Evolutionary conservation across 2,113 vertebrate species (phyloP).

Genomic region (Nerophis ophidion): DNA sequence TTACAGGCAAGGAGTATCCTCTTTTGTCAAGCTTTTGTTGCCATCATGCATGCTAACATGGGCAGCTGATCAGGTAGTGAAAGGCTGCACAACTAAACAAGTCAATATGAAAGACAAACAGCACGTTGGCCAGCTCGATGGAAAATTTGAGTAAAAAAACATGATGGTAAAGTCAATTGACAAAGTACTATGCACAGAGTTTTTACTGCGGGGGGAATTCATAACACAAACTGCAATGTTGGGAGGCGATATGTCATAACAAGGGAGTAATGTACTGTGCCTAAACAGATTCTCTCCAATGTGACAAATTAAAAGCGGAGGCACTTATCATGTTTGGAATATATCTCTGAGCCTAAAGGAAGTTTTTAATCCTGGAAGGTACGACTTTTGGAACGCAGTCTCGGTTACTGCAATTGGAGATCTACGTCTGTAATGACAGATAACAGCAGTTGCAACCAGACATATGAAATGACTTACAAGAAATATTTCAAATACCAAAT

Average conservation of each 20-base stretch:
- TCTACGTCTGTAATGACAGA: constrained; percentile 24
- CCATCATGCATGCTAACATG: too few relatives aligned
- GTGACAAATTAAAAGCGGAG: constrained; percentile 36
- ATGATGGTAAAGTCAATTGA: too few relatives aligned
- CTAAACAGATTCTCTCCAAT: constrained; percentile 31
- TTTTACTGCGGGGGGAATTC: constrained; percentile 21
- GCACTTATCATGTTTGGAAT: constrained; percentile 31
- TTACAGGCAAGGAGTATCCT: too few relatives aligned
- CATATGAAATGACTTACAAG: constrained; percentile 33
- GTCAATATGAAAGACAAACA: too few relatives aligned
- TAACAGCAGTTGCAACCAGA: constrained; percentile 16
- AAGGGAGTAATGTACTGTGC: constrained; percentile 29
- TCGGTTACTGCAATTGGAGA: constrained; percentile 24
- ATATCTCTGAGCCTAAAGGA: constrained; percentile 13
- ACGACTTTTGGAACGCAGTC: constrained; percentile 20
- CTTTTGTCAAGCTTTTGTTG: too few relatives aligned
- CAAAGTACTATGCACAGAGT: neutral
- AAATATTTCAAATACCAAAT: constrained; percentile 25
- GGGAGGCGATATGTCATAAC: constrained; percentile 39
- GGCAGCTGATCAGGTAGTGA: too few relatives aligned
- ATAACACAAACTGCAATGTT: constrained; percentile 15
- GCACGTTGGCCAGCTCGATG: too few relatives aligned
- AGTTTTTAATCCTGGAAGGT: constrained; percentile 26
- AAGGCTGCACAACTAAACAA: too few relatives aligned
- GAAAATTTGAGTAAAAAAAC: too few relatives aligned